Conservation (phyloP, 2,113 vertebrate species). For the Callionymus lyra region DNA sequence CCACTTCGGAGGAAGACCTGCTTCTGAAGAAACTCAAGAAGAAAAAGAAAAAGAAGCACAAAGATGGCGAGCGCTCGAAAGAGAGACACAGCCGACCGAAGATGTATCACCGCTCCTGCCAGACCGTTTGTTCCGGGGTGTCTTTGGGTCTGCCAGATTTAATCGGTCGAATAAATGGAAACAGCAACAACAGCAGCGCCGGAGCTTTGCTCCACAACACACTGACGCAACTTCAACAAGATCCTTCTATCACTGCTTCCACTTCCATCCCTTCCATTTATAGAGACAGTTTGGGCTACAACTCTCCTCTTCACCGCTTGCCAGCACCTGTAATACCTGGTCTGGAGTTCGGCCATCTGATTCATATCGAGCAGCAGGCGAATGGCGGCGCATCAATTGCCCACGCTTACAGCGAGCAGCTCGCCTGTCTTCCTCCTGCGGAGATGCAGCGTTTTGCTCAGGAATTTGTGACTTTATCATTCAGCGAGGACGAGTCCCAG, state of each 20-base stretch:
- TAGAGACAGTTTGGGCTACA: slow-evolving; percentile 44
- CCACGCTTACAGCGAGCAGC: slow-evolving; percentile 54
- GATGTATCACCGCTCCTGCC: slow-evolving; percentile 57
- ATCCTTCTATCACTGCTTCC: slow-evolving; percentile 19
- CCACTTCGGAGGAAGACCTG: slow-evolving; percentile 49
- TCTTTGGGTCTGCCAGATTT: slow-evolving; percentile 44
- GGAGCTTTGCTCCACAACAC: slow-evolving; percentile 17
- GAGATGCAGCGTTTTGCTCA: slow-evolving; percentile 59
- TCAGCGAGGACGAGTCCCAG: slow-evolving; percentile 83
- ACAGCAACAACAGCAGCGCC: slow-evolving; percentile 28
- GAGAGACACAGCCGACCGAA: slow-evolving; percentile 50
- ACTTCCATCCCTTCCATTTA: slow-evolving; percentile 35
- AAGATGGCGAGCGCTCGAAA: slow-evolving; percentile 54
- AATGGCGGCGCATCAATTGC: slow-evolving; percentile 55
- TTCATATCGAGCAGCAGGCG: slow-evolving; percentile 58
- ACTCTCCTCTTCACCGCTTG: slow-evolving; percentile 40
- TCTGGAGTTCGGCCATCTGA: slow-evolving; percentile 51
- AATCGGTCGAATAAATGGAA: slow-evolving; percentile 48
- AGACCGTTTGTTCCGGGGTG: slow-evolving; percentile 54
- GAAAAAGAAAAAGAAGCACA: slow-evolving; percentile 69
- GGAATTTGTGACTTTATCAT: slow-evolving; percentile 86
- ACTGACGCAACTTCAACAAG: slow-evolving; percentile 28
- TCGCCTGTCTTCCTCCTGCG: slow-evolving; percentile 36
- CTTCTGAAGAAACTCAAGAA: slow-evolving; percentile 60
- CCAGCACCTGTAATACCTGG: slow-evolving; percentile 20